phyloP scores from a whole-genome alignment of 92 coral and sea anemone genomes.

The Zoanthus gigantus region DNA sequence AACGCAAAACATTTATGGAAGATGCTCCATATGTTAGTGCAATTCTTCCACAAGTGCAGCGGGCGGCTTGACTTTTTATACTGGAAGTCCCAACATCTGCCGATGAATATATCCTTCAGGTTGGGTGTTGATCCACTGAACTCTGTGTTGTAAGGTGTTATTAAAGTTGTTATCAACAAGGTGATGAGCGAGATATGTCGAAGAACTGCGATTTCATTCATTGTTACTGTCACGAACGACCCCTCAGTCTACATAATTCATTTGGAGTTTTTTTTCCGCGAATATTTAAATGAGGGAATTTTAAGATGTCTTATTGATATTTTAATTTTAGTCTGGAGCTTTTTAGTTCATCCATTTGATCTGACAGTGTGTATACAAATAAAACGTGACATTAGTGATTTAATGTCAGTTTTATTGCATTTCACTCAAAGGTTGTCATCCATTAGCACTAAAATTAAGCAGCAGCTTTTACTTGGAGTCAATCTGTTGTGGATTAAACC shows the following conservation, averaged over 20 bases:
- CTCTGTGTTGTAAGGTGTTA: not conserved
- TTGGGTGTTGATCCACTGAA: slow-evolving; percentile 60
- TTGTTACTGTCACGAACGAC: not conserved
- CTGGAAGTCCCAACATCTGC: slow-evolving; percentile 69
- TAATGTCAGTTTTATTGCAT: not conserved
- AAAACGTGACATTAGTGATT: not conserved
- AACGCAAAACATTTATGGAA: slow-evolving; percentile 66
- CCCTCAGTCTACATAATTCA: not conserved
- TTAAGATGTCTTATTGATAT: not conserved
- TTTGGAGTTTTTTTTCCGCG: not conserved
- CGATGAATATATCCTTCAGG: slow-evolving; percentile 67
- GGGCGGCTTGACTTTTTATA: not conserved
- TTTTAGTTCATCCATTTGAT: not conserved
- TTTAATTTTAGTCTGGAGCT: not conserved
- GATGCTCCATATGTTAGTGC: slow-evolving; percentile 57
- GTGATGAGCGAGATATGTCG: not conserved
- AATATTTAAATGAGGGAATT: not conserved
- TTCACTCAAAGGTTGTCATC: not conserved
- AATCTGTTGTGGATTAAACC: no score
- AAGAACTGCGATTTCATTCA: not conserved
- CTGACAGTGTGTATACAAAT: not conserved
- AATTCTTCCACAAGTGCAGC: slow-evolving; percentile 43
- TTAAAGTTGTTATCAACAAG: not conserved
- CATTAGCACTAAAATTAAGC: no score
- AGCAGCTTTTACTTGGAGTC: no score